A percentile compares a stretch with the other conserved stretches of the same genome.
Conservation (phyloP, 53 echinoderm and acorn worm genomes). For the Pentamera pediparva region DNA sequence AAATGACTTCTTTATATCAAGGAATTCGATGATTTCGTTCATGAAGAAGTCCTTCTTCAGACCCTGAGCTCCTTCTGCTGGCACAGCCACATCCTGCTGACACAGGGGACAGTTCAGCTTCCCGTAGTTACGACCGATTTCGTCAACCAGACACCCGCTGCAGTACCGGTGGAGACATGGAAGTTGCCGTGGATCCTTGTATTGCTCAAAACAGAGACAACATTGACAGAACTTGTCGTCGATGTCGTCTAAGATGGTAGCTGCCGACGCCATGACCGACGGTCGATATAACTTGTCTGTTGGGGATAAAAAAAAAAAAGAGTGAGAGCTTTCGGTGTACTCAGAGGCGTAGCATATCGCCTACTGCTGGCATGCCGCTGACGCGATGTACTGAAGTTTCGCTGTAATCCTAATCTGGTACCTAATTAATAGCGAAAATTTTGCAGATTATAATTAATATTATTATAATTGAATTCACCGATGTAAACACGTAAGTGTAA, state of each 20-base stretch:
- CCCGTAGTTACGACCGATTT: background rate
- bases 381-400: too few species aligned
- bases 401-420: too few species aligned
- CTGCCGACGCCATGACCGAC: background rate
- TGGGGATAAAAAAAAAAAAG: too few species aligned
- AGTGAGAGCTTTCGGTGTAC: too few species aligned
- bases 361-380: too few species aligned
- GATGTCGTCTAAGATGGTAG: background rate
- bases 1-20: background rate
- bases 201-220: background rate
- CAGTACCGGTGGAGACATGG: background rate
- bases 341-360: too few species aligned
- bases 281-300: too few species aligned
- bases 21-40: conserved; percentile 1
- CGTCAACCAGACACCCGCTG: background rate
- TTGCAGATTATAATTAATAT: too few species aligned
- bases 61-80: background rate
- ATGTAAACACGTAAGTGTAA: too few species aligned
- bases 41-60: background rate
- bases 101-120: background rate
- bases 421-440: too few species aligned
- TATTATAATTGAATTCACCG: too few species aligned
- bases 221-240: background rate
- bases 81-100: background rate
- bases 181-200: background rate